Evolutionary conservation across 92 coral and sea anemone species (phyloP).

Genomic region (Epizoanthus fatuus): DNA sequence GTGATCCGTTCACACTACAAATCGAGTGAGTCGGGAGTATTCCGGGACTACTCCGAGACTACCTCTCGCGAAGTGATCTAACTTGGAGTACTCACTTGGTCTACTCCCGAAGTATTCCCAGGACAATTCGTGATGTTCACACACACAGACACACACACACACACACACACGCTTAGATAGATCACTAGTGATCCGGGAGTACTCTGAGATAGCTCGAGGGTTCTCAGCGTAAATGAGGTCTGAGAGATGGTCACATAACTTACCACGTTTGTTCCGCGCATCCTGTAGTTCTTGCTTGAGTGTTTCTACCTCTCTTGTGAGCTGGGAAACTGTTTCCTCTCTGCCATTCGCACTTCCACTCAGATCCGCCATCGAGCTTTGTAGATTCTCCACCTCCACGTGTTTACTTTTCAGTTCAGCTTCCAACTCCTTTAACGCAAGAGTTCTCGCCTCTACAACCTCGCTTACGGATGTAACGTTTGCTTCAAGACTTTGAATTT

Average conservation of each 20-base stretch:
- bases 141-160: no score
- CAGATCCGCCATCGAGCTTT: slow-evolving; percentile 65
- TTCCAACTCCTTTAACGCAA: slow-evolving; percentile 68
- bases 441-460: slow-evolving; percentile 64
- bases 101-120: no score
- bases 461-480: slow-evolving; percentile 62
- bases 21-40: no score
- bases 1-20: no score
- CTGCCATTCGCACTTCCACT: slow-evolving; percentile 70
- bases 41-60: no score
- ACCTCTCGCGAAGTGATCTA: no score
- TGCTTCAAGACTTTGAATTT: slow-evolving; percentile 61
- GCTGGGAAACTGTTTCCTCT: slow-evolving; percentile 48
- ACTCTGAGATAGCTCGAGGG: no score
- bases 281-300: slow-evolving; percentile 71
- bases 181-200: no score
- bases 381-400: slow-evolving; percentile 72
- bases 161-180: no score
- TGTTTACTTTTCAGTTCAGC: slow-evolving; percentile 64
- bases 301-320: slow-evolving; percentile 64
- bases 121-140: no score
- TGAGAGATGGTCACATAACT: background rate
- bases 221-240: no score
- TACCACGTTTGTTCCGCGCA: slow-evolving; percentile 63
- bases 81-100: no score